phyloP scores from a whole-genome alignment of 2,113 vertebrate species.

The Jaculus jaculus region DNA sequence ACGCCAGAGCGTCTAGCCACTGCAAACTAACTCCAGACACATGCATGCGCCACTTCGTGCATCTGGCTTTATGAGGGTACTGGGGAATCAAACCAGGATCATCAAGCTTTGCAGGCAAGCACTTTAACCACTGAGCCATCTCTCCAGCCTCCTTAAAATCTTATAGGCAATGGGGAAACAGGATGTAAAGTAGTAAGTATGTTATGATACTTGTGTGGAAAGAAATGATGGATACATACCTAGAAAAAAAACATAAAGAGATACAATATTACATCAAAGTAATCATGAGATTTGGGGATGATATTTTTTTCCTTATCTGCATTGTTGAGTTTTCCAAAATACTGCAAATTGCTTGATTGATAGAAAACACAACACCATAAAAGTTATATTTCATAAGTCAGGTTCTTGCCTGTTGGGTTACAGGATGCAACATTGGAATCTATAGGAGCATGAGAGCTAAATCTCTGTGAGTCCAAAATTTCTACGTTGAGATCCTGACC shows the following conservation, averaged over 20 bases:
- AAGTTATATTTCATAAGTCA: background rate
- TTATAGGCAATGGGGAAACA: background rate
- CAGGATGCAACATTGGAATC: background rate
- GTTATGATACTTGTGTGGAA: background rate
- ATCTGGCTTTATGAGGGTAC: too few species aligned
- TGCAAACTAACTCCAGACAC: too few species aligned
- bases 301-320: background rate
- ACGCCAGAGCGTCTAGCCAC: too few species aligned
- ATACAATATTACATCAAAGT: background rate
- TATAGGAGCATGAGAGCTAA: background rate
- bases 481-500: background rate
- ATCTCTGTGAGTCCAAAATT: background rate
- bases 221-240: background rate
- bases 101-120: too few species aligned
- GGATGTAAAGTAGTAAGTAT: background rate
- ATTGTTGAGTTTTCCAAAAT: background rate
- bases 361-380: background rate
- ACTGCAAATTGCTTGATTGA: background rate
- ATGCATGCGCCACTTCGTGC: too few species aligned
- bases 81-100: too few species aligned
- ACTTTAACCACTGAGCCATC: too few species aligned
- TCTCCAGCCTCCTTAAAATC: too few species aligned
- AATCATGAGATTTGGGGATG: background rate
- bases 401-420: background rate
- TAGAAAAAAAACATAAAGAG: background rate